Evolutionary conservation across 2,888 invertebrate species (phyloP), one percentile per base, ranked within the genome.

Genomic region (Pristionchus japonicus): DNA sequence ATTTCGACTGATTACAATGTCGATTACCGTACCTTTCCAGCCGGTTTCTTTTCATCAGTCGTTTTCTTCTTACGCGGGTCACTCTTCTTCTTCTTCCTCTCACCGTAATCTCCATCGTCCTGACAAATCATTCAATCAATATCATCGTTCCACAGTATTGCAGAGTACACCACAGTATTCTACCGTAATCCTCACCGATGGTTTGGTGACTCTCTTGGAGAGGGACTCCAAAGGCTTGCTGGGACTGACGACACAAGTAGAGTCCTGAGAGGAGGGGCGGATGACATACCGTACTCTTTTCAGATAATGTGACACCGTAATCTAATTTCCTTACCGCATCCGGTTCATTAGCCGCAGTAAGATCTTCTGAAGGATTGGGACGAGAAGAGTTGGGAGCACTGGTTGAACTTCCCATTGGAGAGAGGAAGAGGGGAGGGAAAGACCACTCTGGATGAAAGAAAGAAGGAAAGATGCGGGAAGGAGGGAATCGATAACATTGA

Each of bases 1-100:
- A 34, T n/a, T 70, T 70, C 7, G 7, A 13, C 17, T 31, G 23
- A 3, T 34, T 11, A 34, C 11, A n/a, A n/a, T n/a, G n/a, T n/a
- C n/a, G n/a, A n/a, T 17, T 31, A 70, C 70, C n/a, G 37, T 70
- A 74, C 74, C 43, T n/a, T n/a, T n/a, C n/a, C n/a, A n/a, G n/a
- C n/a, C n/a, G n/a, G n/a, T n/a, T n/a, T n/a, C n/a, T n/a, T n/a
- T n/a, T 43, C 15, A 23, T 7, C 40, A 9, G 9, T 23, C 20
- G 74, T 43, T 17, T 40, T 74, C 74, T 74, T 74, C 40, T 37
- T 43, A n/a, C 37, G 20, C 23, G 74, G 40, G 11, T 74, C 43
- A 6, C 37, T 74, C 40, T 74, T 74, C 74, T 70, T 70, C 70
- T 74, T 74, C 74, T 74, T 74, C 43, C 67, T 67, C 31, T 67